A percentile compares a stretch with the other conserved stretches of the same genome.
Evolutionary conservation across 2,113 vertebrate genomes (phyloP).

Genomic region (Prietella phreatophila): DNA sequence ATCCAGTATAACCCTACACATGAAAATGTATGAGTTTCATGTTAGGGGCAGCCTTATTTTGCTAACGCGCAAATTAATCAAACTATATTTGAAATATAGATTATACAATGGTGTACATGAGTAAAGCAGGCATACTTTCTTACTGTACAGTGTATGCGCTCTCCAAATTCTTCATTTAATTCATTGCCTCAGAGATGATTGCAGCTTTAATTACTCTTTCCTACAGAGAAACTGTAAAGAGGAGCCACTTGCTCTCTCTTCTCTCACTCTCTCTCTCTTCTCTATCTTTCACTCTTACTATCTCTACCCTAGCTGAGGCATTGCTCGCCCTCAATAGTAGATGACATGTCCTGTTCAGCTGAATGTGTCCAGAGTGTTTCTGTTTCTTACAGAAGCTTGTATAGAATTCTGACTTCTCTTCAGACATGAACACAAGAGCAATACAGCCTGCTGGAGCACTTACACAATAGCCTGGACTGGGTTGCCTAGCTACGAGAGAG

Average conservation of each 20-base stretch:
- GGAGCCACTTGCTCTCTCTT: slow-evolving; percentile 5
- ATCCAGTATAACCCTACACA: not conserved
- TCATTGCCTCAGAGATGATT: not conserved
- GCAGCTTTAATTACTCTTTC: slow-evolving; percentile 14
- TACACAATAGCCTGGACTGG: slow-evolving; percentile 35
- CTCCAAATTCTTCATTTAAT: not conserved
- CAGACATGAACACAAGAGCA: slow-evolving; percentile 33
- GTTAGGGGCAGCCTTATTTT: not conserved
- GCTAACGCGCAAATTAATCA: not conserved
- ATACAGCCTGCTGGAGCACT: slow-evolving; percentile 37
- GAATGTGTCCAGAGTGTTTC: slow-evolving; percentile 13
- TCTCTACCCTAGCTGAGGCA: not conserved
- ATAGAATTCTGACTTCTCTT: slow-evolving; percentile 38
- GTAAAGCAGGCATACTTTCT: not conserved
- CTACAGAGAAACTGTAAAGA: not conserved
- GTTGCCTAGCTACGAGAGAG: slow-evolving; percentile 53
- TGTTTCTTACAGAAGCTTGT: slow-evolving; percentile 2
- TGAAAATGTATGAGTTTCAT: not conserved
- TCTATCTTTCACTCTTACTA: not conserved
- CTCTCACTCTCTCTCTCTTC: slow-evolving; percentile 5
- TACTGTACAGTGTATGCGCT: not conserved
- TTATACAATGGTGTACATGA: not conserved
- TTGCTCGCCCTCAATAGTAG: slow-evolving; percentile 29
- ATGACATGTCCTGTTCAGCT: slow-evolving; percentile 30
- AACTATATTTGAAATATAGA: not conserved